Conservation (phyloP, 1,140 invertebrate species). For the Olivierus martensii region DNA sequence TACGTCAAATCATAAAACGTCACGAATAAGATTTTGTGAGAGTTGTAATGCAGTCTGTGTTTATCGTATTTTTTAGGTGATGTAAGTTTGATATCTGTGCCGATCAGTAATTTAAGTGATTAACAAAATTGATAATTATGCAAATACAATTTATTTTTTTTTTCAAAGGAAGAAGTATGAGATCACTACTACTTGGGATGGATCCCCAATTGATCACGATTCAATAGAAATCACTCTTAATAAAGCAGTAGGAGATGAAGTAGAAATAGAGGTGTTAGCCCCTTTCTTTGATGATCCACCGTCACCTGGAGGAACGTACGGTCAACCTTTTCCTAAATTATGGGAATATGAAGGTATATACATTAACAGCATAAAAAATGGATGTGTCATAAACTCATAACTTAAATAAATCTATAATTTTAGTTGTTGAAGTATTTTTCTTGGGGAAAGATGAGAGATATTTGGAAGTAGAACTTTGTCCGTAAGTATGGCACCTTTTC, state of each 20-base stretch:
- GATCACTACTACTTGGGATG: slow-evolving; percentile 25
- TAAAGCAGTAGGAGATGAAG: not conserved
- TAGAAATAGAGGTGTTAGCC: slow-evolving; percentile 20
- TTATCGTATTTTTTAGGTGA: too few species aligned
- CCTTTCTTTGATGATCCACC: slow-evolving; percentile 33
- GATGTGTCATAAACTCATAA: too few species aligned
- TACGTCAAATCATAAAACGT: too few species aligned
- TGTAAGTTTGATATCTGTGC: too few species aligned
- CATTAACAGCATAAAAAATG: not conserved
- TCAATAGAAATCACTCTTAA: slow-evolving; percentile 18
- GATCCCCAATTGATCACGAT: slow-evolving; percentile 17
- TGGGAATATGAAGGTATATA: slow-evolving; percentile 35
- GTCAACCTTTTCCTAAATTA: slow-evolving; percentile 28
- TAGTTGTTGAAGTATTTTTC: slow-evolving; percentile 39
- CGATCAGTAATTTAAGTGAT: too few species aligned
- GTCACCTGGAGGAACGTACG: slow-evolving; percentile 19
- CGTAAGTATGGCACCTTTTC: too few species aligned
- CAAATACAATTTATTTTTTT: not conserved
- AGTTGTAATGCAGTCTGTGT: too few species aligned
- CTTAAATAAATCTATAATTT: slow-evolving; percentile 8
- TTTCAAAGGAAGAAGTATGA: slow-evolving; percentile 1
- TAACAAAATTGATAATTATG: too few species aligned
- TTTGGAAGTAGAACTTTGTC: slow-evolving; percentile 37
- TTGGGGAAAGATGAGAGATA: slow-evolving; percentile 34
- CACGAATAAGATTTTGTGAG: too few species aligned